These are phyloP conservation scores for Strix uralensis DNA, from an alignment of 2,113 vertebrate genomes.

Conservation along the genomic window DNA sequence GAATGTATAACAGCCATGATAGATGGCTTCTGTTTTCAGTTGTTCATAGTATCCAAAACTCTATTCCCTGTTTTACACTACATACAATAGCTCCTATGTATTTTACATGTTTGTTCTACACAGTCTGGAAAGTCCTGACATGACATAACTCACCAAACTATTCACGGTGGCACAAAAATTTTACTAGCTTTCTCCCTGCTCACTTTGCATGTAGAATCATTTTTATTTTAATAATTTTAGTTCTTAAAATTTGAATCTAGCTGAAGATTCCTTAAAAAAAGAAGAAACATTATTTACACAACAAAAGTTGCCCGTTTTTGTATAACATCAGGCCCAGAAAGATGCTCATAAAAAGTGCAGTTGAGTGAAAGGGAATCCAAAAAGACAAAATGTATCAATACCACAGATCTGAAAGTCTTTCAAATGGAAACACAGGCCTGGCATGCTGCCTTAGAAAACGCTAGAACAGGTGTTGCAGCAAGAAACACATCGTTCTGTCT, in stretches of 20 bases:
- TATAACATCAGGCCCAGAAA: neutral
- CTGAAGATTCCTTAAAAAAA: neutral
- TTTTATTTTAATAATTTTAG: neutral
- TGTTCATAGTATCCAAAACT: neutral
- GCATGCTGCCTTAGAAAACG: neutral
- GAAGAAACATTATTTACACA: neutral
- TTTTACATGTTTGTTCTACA: neutral
- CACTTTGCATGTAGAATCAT: neutral
- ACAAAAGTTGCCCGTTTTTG: neutral
- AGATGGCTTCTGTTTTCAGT: neutral
- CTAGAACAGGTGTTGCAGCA: neutral
- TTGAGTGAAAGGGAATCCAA: neutral
- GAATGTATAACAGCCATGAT: too few species aligned
- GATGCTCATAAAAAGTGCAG: fast-evolving
- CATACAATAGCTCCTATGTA: fast-evolving
- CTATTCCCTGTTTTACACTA: neutral
- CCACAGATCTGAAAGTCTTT: neutral
- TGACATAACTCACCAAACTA: neutral
- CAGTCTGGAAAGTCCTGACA: neutral
- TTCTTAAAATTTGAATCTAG: neutral
- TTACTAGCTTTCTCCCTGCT: neutral
- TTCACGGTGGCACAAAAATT: fast-evolving
- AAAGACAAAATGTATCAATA: neutral
- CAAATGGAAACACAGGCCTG: neutral
- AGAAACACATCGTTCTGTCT: neutral